phyloP scores from a whole-genome alignment of 1,140 invertebrate genomes.

The Danaus melanippus region DNA sequence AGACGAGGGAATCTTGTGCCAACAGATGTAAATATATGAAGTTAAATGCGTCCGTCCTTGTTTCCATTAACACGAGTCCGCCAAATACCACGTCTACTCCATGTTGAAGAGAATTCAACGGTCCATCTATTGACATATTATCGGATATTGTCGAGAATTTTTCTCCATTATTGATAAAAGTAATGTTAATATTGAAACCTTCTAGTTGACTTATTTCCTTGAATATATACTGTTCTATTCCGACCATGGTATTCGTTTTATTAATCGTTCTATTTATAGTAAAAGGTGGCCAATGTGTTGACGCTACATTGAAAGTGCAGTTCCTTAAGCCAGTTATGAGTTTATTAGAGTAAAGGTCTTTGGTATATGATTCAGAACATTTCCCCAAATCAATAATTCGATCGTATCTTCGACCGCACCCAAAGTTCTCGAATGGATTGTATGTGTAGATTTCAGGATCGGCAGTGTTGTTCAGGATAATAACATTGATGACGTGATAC shows the following conservation, averaged over 20 bases:
- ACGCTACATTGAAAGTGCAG: slow-evolving; percentile 31
- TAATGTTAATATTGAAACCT: slow-evolving; percentile 32
- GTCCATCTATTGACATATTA: slow-evolving; percentile 29
- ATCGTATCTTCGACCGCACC: slow-evolving; percentile 30
- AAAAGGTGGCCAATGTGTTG: slow-evolving; percentile 38
- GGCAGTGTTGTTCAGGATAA: slow-evolving; percentile 24
- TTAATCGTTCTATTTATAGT: slow-evolving; percentile 20
- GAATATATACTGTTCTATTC: slow-evolving; percentile 39
- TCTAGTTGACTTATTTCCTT: slow-evolving; percentile 30
- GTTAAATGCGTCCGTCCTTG: slow-evolving; percentile 29
- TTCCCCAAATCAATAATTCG: slow-evolving; percentile 24
- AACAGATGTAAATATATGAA: slow-evolving; percentile 32
- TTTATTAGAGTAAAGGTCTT: slow-evolving; percentile 29
- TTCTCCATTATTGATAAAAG: slow-evolving; percentile 28
- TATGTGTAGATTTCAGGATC: slow-evolving; percentile 33
- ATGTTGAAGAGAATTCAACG: slow-evolving; percentile 28
- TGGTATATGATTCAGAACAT: slow-evolving; percentile 10
- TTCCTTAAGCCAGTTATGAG: slow-evolving; percentile 22
- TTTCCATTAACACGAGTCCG: slow-evolving; percentile 29
- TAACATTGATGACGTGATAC: slow-evolving; percentile 26
- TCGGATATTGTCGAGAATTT: slow-evolving; percentile 25
- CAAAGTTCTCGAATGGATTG: slow-evolving; percentile 41
- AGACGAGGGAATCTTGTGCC: slow-evolving; percentile 32
- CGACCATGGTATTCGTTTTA: slow-evolving; percentile 6
- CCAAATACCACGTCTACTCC: slow-evolving; percentile 39